A percentile compares a stretch with the other conserved stretches of the same genome.
Conservation (phyloP, 1,140 invertebrate species). For the Rhopalosiphum padi region DNA sequence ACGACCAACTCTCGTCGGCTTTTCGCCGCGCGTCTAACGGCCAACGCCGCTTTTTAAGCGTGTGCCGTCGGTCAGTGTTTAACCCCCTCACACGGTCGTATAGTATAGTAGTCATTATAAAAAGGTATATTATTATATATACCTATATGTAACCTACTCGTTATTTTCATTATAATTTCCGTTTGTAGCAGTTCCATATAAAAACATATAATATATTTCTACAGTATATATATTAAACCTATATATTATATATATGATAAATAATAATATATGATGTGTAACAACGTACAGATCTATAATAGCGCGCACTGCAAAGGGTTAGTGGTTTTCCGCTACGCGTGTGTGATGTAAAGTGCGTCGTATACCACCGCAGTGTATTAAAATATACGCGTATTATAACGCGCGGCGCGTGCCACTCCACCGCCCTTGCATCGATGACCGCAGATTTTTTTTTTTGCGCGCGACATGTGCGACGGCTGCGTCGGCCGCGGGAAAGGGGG, state of each 20-base stretch:
- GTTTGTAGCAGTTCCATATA: background rate
- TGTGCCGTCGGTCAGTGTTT: background rate
- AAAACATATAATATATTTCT: background rate
- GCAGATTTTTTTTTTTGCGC: slow-evolving; percentile 20
- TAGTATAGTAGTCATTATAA: background rate
- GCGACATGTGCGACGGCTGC: slow-evolving; percentile 7
- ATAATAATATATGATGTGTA: too few relatives aligned
- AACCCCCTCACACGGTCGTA: background rate
- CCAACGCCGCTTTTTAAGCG: background rate
- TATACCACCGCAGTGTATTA: background rate
- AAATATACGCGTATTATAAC: background rate
- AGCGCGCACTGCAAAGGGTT: background rate
- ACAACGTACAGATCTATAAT: background rate
- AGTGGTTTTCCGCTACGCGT: background rate
- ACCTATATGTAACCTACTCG: background rate
- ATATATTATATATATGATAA: background rate
- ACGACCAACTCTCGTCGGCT: slow-evolving; percentile 20
- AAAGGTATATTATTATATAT: background rate
- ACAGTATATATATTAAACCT: background rate
- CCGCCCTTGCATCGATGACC: background rate
- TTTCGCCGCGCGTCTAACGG: slow-evolving; percentile 14
- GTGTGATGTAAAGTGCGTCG: background rate
- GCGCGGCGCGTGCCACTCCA: background rate
- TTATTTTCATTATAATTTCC: slow-evolving; percentile 18
- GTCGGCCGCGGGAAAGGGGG: background rate